phyloP scores from a whole-genome alignment of 2,797 vertebrate species.

The Danio jaintianensis region DNA sequence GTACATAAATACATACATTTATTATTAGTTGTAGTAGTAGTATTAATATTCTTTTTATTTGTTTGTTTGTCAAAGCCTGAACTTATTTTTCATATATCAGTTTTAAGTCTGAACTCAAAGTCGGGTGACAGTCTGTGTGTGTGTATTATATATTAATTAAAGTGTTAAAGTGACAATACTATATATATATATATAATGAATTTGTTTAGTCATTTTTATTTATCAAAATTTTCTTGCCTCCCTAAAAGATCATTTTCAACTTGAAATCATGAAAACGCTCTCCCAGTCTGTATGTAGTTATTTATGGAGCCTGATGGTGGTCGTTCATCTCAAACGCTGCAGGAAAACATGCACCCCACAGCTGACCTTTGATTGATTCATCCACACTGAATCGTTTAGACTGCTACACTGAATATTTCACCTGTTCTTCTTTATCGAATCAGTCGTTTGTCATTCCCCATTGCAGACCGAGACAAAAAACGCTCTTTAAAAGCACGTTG shows the following conservation, averaged over 20 bases:
- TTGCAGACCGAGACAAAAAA: constrained; percentile 21
- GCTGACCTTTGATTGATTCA: constrained; percentile 40
- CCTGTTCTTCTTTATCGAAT: constrained; percentile 33
- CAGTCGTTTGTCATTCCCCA: constrained; percentile 39
- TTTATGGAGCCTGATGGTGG: constrained; percentile 10
- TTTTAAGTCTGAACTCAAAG: no score
- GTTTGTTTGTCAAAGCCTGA: no score
- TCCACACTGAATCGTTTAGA: not conserved
- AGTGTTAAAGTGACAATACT: not conserved
- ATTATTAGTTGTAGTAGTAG: no score
- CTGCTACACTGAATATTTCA: constrained; percentile 18
- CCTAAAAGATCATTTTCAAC: not conserved
- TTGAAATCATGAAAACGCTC: not conserved
- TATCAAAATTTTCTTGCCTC: not conserved
- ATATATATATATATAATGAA: not conserved
- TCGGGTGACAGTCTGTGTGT: no score
- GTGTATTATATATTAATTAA: not conserved
- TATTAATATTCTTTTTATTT: no score
- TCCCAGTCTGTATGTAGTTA: not conserved
- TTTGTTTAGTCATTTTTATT: not conserved
- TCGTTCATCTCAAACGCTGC: constrained; percentile 9
- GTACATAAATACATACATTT: no score
- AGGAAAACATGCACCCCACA: constrained; percentile 10
- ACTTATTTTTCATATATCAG: no score
- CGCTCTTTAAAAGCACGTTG: not conserved